Percentiles rank a stretch among this genome's conserved stretches.
Conservation (phyloP, 2,113 vertebrate species). For the Tetrax tetrax region DNA sequence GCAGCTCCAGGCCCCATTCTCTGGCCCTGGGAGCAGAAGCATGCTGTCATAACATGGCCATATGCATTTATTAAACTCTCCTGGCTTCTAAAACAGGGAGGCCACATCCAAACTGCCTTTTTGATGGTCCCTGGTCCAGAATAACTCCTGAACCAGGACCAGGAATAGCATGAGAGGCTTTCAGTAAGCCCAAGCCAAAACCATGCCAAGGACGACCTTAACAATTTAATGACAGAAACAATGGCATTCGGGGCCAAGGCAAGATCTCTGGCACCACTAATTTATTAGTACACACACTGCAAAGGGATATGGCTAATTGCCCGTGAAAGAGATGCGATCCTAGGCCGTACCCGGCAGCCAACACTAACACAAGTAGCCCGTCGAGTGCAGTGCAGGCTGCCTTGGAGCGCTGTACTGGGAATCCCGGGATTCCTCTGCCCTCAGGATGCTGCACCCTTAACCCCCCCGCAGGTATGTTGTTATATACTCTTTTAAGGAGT, state of each 20-base stretch:
- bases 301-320: neutral
- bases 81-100: constrained; percentile 1
- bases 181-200: neutral
- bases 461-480: neutral
- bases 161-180: neutral
- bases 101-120: neutral
- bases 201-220: neutral
- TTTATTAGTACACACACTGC: neutral
- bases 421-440: neutral
- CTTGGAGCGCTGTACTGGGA: neutral
- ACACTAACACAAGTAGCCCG: neutral
- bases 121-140: neutral
- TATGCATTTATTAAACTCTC: constrained; percentile 29
- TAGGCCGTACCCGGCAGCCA: neutral
- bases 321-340: neutral
- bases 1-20: neutral
- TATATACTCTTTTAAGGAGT: neutral
- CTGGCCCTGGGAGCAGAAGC: neutral
- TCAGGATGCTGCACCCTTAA: neutral
- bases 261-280: neutral
- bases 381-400: accelerated
- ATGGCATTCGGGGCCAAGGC: neutral
- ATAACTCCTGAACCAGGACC: neutral
- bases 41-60: constrained; percentile 8
- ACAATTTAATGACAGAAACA: neutral